These are phyloP conservation scores for Rhopalosiphum maidis DNA, from an alignment of 1,140 invertebrate species.

Conservation along the genomic window DNA sequence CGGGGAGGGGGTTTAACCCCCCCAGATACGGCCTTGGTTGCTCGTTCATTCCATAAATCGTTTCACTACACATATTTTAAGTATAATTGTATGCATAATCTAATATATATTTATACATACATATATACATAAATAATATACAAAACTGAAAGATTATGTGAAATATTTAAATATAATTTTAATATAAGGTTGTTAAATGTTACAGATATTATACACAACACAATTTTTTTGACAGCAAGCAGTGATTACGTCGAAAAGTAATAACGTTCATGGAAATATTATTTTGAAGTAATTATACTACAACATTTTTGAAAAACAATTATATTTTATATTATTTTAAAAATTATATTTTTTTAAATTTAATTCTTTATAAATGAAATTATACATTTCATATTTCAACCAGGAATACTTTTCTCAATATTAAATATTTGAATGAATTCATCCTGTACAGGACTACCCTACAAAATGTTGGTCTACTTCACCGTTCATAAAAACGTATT, in stretches of 20 bases:
- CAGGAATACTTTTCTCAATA: neutral
- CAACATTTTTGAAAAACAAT: too few species aligned
- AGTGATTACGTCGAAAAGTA: too few species aligned
- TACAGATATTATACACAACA: neutral
- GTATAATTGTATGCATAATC: neutral
- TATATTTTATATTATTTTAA: too few species aligned
- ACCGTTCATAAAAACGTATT: neutral
- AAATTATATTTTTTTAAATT: too few species aligned
- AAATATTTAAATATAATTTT: neutral
- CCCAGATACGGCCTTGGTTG: too few species aligned
- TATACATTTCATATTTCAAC: neutral
- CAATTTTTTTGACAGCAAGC: too few species aligned
- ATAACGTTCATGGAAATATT: too few species aligned
- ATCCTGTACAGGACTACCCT: too few species aligned
- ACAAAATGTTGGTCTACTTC: neutral
- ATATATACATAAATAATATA: neutral
- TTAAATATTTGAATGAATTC: neutral
- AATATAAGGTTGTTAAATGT: neutral
- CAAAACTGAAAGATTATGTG: neutral
- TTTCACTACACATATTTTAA: neutral
- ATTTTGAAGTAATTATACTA: too few species aligned
- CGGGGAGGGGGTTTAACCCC: too few species aligned
- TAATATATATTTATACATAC: neutral
- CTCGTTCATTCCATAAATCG: too few species aligned
- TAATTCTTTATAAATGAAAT: too few species aligned